Conservation (phyloP, 2,888 invertebrate species). For the Seladonia tumulorum region DNA sequence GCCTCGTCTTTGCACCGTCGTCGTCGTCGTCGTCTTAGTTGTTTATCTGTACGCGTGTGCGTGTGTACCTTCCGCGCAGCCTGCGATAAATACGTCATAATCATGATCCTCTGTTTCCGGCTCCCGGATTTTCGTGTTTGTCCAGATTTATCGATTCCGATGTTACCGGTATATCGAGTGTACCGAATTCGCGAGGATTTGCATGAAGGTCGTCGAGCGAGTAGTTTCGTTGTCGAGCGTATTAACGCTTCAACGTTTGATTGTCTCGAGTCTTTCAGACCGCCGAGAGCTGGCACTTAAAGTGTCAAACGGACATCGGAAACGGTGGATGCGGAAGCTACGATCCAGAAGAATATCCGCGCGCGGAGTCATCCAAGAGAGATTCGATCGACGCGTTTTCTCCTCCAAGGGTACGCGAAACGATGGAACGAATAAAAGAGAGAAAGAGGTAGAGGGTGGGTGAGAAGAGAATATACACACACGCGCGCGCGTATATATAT, state of each 20-base stretch:
- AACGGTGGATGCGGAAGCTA: neutral
- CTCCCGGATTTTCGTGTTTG: neutral
- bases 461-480: neutral
- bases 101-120: neutral
- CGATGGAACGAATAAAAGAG: neutral
- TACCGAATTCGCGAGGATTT: neutral
- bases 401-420: slow-evolving; percentile 9
- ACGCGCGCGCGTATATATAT: neutral
- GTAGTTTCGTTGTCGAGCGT: neutral
- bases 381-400: slow-evolving; percentile 12
- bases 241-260: neutral
- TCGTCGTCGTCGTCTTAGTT: neutral
- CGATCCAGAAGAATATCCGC: slow-evolving; percentile 11
- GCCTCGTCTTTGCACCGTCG: neutral
- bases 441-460: neutral
- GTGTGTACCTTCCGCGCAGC: neutral
- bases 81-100: neutral
- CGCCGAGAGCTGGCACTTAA: neutral
- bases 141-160: neutral
- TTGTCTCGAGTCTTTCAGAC: neutral
- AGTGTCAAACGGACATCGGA: neutral
- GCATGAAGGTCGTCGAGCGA: neutral
- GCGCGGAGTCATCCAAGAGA: neutral
- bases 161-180: neutral
- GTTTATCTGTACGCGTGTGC: neutral